phyloP scores from a whole-genome alignment of 2,888 invertebrate genomes.

The Ormyrus labotus region DNA sequence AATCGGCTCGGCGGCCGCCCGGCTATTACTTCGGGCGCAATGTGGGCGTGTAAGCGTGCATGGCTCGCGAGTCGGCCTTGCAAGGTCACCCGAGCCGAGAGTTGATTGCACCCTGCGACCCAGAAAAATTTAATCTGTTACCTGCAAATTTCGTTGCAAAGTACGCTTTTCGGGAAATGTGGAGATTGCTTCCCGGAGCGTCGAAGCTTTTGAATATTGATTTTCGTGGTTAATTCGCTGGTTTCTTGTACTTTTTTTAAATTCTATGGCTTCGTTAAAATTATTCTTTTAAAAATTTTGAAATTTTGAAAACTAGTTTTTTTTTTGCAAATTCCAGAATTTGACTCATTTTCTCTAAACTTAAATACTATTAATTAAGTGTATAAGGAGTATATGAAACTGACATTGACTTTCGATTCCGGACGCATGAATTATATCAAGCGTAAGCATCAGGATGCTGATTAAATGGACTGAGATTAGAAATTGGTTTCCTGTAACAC shows the following conservation, averaged over 20 bases:
- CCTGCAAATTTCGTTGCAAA: background rate
- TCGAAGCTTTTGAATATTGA: too few relatives aligned
- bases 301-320: background rate
- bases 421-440: background rate
- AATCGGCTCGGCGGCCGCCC: background rate
- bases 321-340: background rate
- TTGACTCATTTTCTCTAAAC: background rate
- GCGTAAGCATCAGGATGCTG: constrained; percentile 8
- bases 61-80: constrained; percentile 14
- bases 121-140: background rate
- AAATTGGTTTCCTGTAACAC: constrained; percentile 33
- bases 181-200: background rate
- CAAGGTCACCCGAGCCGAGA: constrained; percentile 9
- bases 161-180: too few relatives aligned
- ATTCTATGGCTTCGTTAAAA: too few relatives aligned
- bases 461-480: constrained; percentile 11
- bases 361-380: background rate
- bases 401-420: constrained; percentile 8
- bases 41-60: background rate
- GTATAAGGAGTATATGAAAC: background rate
- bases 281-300: too few relatives aligned
- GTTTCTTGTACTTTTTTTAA: too few relatives aligned
- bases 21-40: background rate
- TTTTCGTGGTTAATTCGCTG: too few relatives aligned
- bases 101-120: background rate